Evolutionary conservation across 2,888 invertebrate species (phyloP), one percentile per base, ranked within the genome.

Genomic region (Drosophila yooni): DNA sequence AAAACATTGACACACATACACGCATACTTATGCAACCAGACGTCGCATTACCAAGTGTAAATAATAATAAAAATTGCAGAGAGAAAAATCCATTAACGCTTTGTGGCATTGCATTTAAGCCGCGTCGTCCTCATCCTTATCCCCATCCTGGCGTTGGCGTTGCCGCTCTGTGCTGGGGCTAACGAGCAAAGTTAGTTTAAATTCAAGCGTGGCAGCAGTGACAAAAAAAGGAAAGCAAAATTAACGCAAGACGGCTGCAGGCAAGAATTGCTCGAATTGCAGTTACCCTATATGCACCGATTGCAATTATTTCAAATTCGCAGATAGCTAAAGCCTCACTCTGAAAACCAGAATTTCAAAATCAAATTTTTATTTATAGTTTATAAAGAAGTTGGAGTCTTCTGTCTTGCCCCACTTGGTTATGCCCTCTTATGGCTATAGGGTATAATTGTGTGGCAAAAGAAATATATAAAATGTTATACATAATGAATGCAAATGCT

Each of bases 401-500:
- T 25, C 4, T 31, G 46, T 46, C 21, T 25, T n/a, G 34, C 11
- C 7, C 1, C 40, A 46, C 15, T 15, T 29, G 21, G 54, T 27
- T 33, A 33, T 27, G 33, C 59, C 40, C 2, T 18, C 27, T 15
- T 18, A 5, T 33, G 31, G 11, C 4, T 40, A 63, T 48, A 67
- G 68, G 74, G 52, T 31, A 69, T 75, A 76, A 65, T 76, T 71
- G 71, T 76, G 40, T 71, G 40, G 40, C 40, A 21, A 56, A 29
- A 40, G 38, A 59, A 18, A 46, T 40, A 48, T 48, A 81, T 53
- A 80, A 74, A 87, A 79, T 74, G 64, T 70, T 74, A 81, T 86
- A 84, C 74, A 87, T 90, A 89, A 87, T 87, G 85, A 87, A 87
- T 87, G 87, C 89, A 90, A 87, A 87, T 90, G 89, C 88, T 89